Percentiles rank a stretch among this genome's conserved stretches.
phyloP scores from a whole-genome alignment of 1,140 invertebrate species.

The Teleopsis dalmanni region DNA sequence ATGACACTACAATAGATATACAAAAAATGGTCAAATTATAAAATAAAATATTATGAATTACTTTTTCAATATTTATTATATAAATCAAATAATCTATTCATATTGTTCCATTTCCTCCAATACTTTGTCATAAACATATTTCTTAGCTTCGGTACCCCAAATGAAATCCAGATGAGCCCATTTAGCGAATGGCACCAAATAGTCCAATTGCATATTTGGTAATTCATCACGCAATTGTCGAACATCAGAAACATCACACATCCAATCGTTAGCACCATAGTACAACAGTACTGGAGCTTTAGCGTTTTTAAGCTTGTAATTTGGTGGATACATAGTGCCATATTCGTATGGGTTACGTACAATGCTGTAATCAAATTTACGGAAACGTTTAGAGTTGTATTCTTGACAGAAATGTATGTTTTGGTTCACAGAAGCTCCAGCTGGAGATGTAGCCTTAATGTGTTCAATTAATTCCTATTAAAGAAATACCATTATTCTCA shows the following conservation, averaged over 20 bases:
- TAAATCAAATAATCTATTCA: too few relatives aligned
- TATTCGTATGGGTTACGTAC: slow-evolving; percentile 45
- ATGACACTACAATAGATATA: too few relatives aligned
- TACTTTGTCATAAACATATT: slow-evolving; percentile 46
- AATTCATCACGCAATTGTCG: slow-evolving; percentile 34
- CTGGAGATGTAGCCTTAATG: slow-evolving; percentile 33
- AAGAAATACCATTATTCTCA: background rate
- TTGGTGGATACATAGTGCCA: slow-evolving; percentile 43
- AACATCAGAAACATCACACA: slow-evolving; percentile 48
- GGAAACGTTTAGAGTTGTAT: slow-evolving; percentile 27
- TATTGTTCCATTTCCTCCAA: slow-evolving; percentile 27
- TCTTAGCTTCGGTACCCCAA: slow-evolving; percentile 45
- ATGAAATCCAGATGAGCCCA: slow-evolving; percentile 54
- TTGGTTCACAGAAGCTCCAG: slow-evolving; percentile 47
- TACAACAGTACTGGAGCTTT: slow-evolving; percentile 48
- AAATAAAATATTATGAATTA: too few relatives aligned
- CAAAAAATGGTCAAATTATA: too few relatives aligned
- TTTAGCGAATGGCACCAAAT: slow-evolving; percentile 36
- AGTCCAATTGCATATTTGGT: slow-evolving; percentile 40
- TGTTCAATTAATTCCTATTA: slow-evolving; percentile 22
- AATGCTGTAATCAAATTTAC: slow-evolving; percentile 45
- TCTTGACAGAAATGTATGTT: slow-evolving; percentile 47
- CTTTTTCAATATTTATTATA: too few relatives aligned
- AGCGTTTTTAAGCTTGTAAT: slow-evolving; percentile 51
- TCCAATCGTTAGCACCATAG: slow-evolving; percentile 55